Conservation (phyloP, 2,797 vertebrate species). For the Gadopsis marmoratus region DNA sequence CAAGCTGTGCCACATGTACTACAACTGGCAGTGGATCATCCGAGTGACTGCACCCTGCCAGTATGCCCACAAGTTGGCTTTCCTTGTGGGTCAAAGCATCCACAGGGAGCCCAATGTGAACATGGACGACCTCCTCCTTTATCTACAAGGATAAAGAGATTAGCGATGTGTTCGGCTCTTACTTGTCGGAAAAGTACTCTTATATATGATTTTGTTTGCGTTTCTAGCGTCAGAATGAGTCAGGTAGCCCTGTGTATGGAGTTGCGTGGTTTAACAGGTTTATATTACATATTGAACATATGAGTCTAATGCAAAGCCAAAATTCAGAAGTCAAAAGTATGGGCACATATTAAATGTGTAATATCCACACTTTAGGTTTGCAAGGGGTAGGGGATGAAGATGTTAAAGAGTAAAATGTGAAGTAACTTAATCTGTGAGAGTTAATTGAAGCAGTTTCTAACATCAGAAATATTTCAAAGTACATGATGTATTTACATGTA, state of each 20-base stretch:
- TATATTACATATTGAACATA: neutral
- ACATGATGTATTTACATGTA: neutral
- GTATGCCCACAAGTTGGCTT: slow-evolving; percentile 97
- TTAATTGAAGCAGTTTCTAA: neutral
- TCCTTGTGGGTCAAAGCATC: slow-evolving; percentile 95
- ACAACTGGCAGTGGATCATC: slow-evolving; percentile 88
- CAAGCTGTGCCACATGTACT: too few relatives aligned
- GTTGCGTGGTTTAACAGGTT: neutral
- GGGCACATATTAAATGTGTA: neutral
- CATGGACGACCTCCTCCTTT: slow-evolving; percentile 91
- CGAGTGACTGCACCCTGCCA: slow-evolving; percentile 96
- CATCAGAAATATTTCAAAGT: neutral
- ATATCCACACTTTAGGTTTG: neutral
- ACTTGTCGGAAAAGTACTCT: neutral
- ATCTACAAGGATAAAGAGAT: slow-evolving; percentile 80
- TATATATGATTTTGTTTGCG: neutral
- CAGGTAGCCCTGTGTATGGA: slow-evolving; percentile 7
- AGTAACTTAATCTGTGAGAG: neutral
- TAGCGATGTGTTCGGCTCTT: neutral
- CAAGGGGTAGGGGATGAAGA: neutral
- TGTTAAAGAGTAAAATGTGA: neutral
- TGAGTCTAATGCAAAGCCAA: neutral
- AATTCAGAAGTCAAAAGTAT: neutral
- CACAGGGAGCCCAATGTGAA: slow-evolving; percentile 88
- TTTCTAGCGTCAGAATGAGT: neutral